These are phyloP conservation scores for Acronicta psi DNA, from an alignment of 2,888 invertebrate genomes.

Conservation along the genomic window DNA sequence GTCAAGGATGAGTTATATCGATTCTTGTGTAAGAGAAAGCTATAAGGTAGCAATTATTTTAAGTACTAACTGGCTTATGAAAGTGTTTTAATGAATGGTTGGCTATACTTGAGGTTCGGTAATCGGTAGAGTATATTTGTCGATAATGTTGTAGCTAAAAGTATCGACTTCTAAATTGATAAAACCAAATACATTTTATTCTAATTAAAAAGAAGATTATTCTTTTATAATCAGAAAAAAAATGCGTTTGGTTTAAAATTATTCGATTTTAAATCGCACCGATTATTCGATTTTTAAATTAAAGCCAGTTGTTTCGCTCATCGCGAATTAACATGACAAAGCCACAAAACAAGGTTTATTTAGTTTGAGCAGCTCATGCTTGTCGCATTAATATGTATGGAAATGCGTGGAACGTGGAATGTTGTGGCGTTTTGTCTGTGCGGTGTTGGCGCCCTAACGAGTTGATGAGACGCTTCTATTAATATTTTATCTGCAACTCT, in stretches of 20 bases:
- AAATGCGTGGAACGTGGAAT: slow-evolving; percentile 54
- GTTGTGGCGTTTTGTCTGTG: slow-evolving; percentile 19
- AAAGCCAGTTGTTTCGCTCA: slow-evolving; percentile 27
- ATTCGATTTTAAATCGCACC: background rate
- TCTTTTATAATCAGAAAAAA: no score
- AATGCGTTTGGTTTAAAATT: no score
- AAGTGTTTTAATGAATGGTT: slow-evolving; percentile 8
- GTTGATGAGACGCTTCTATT: slow-evolving; percentile 30
- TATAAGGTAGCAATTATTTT: slow-evolving; percentile 12
- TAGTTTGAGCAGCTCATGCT: slow-evolving; percentile 59
- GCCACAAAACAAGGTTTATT: slow-evolving; percentile 60
- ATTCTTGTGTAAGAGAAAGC: slow-evolving; percentile 22
- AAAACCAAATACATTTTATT: no score
- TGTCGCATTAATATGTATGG: slow-evolving; percentile 67
- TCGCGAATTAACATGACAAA: slow-evolving; percentile 64
- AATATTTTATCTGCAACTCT: slow-evolving; percentile 15
- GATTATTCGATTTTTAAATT: slow-evolving; percentile 36
- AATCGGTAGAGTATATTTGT: no score
- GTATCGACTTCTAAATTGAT: no score
- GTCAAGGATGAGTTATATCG: slow-evolving; percentile 45
- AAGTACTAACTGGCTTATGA: background rate
- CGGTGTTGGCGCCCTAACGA: slow-evolving; percentile 39
- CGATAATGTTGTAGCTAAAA: no score
- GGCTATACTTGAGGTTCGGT: no score
- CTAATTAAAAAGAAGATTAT: no score